phyloP scores from a whole-genome alignment of 2,797 vertebrate species.

The Macroramphosus scolopax region DNA sequence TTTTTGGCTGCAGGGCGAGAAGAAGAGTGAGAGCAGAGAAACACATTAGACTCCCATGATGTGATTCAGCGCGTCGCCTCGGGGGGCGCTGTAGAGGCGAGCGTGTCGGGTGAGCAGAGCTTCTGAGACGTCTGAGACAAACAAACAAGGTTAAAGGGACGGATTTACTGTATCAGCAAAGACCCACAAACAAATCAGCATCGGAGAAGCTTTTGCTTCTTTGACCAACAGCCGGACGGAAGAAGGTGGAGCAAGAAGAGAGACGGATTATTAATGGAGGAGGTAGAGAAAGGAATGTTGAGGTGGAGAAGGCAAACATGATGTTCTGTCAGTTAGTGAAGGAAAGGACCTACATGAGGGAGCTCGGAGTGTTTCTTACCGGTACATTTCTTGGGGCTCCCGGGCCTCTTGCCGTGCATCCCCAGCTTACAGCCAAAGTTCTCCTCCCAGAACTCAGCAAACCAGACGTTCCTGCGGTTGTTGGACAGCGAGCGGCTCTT shows the following conservation, averaged over 20 bases:
- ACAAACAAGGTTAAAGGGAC: too few relatives aligned
- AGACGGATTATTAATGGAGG: not conserved
- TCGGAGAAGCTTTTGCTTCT: not conserved
- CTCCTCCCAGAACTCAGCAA: conserved; percentile 98
- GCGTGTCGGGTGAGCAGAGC: too few relatives aligned
- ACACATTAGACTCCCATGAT: conserved; percentile 4
- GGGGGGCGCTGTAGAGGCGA: not conserved
- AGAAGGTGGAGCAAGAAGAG: not conserved
- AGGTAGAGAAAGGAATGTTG: not conserved
- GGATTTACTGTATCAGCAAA: not conserved
- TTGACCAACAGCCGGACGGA: not conserved
- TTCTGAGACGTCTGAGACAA: too few relatives aligned
- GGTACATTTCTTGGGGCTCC: conserved; percentile 94
- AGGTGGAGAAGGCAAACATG: too few relatives aligned
- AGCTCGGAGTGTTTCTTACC: conserved; percentile 83
- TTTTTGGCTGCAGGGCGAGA: not conserved
- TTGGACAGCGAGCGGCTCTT: conserved; percentile 94
- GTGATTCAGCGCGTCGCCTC: conserved; percentile 1
- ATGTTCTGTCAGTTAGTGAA: too few relatives aligned
- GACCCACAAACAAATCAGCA: not conserved
- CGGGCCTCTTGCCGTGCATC: conserved; percentile 92
- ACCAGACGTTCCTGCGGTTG: conserved; percentile 96
- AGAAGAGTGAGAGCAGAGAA: conserved; percentile 3
- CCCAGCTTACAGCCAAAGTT: conserved; percentile 96
- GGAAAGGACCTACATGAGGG: too few relatives aligned